Conservation (phyloP, 2,888 invertebrate genomes). For the Drosophila yooni region DNA sequence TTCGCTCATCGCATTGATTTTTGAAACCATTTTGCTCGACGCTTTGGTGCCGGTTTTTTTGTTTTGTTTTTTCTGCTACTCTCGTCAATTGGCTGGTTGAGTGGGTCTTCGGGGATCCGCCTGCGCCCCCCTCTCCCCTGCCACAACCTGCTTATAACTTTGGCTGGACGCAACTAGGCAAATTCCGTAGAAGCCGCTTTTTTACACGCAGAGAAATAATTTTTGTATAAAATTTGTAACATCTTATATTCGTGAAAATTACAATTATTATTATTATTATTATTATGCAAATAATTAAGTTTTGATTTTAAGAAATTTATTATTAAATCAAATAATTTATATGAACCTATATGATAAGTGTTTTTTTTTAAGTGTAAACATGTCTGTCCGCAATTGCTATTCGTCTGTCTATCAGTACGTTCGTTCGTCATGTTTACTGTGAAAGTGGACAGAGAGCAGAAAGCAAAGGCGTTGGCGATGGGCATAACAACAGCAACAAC, state of each 20-base stretch:
- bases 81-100: slow-evolving; percentile 47
- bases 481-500: slow-evolving; percentile 31
- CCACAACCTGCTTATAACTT: slow-evolving; percentile 48
- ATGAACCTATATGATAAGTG: not conserved
- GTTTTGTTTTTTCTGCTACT: slow-evolving; percentile 8
- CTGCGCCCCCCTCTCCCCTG: not conserved
- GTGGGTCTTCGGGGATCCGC: slow-evolving; percentile 39
- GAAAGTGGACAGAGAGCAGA: slow-evolving; percentile 71
- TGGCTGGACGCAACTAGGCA: slow-evolving; percentile 68
- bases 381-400: slow-evolving; percentile 34
- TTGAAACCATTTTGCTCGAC: slow-evolving; percentile 79
- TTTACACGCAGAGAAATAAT: slow-evolving; percentile 4
- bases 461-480: slow-evolving; percentile 49
- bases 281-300: not conserved
- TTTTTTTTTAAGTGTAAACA: not conserved
- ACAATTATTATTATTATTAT: not conserved
- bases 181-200: slow-evolving; percentile 70
- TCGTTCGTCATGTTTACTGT: slow-evolving; percentile 61
- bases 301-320: not conserved
- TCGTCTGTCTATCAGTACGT: slow-evolving; percentile 8
- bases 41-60: slow-evolving; percentile 61
- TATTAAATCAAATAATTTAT: not conserved
- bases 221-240: rapidly evolving
- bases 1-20: slow-evolving; percentile 76
- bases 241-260: not conserved